These are phyloP conservation scores for Sebastes dallii DNA, from an alignment of 2,797 vertebrate species.

Conservation along the genomic window DNA sequence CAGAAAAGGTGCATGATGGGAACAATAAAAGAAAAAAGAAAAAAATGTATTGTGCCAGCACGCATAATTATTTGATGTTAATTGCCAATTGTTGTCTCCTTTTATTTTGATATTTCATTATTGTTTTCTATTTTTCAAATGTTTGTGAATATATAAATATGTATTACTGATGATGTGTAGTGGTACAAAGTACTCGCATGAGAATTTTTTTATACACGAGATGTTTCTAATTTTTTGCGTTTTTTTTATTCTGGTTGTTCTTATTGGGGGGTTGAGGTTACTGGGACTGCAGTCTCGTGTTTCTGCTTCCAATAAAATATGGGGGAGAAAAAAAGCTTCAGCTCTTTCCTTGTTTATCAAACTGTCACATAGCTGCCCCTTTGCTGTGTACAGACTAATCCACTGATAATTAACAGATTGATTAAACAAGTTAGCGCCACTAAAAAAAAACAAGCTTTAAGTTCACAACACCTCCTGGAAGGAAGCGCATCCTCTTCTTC, in stretches of 20 bases:
- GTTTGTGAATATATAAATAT: constrained; percentile 90
- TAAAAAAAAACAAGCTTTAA: neutral
- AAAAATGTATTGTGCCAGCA: constrained; percentile 82
- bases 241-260: constrained; percentile 80
- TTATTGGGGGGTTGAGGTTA: constrained; percentile 78
- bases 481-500: constrained; percentile 1
- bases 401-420: neutral
- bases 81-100: constrained; percentile 79
- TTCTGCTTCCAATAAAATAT: constrained; percentile 87
- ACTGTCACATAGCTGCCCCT: neutral
- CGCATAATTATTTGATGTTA: constrained; percentile 83
- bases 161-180: constrained; percentile 85
- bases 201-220: constrained; percentile 85
- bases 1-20: constrained; percentile 83
- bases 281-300: constrained; percentile 77
- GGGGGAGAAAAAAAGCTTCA: neutral
- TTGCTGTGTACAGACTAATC: neutral
- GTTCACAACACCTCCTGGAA: neutral
- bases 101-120: constrained; percentile 80
- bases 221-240: constrained; percentile 84
- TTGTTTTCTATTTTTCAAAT: constrained; percentile 86
- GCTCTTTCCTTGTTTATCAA: neutral
- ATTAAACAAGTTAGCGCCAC: neutral
- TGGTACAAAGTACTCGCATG: constrained; percentile 87
- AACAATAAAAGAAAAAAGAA: constrained; percentile 57